phyloP scores from a whole-genome alignment of 2,797 vertebrate genomes.

The Urophycis tenuis region DNA sequence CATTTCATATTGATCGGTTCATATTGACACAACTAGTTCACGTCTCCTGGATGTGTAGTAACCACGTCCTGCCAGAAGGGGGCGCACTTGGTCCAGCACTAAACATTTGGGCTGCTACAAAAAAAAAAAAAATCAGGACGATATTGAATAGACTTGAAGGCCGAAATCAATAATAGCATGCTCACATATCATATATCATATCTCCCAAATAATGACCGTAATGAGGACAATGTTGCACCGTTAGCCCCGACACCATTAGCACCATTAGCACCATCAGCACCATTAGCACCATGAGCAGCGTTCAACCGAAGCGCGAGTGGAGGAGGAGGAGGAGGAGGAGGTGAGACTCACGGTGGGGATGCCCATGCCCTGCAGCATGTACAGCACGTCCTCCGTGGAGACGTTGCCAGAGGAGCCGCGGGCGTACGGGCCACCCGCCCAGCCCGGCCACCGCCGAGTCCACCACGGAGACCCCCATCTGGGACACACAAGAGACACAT shows the following conservation, averaged over 20 bases:
- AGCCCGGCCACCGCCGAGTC: conserved; percentile 91
- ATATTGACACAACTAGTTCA: not conserved
- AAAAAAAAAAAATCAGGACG: not conserved
- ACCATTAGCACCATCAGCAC: too few species aligned
- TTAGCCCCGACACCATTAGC: too few species aligned
- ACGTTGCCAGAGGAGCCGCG: conserved; percentile 91
- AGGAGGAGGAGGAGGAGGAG: too few species aligned
- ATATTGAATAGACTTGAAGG: not conserved
- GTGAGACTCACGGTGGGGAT: conserved; percentile 82
- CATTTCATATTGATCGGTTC: not conserved
- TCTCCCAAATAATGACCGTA: not conserved
- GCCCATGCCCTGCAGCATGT: conserved; percentile 92
- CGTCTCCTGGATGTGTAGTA: conserved; percentile 35
- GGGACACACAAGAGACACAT: conserved; percentile 50
- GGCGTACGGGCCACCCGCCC: conserved; percentile 94
- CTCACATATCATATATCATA: not conserved
- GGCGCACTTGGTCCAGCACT: conserved; percentile 61
- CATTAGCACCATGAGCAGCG: too few species aligned
- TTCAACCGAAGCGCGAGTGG: too few species aligned
- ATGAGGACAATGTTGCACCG: not conserved
- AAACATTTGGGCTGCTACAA: conserved; percentile 40
- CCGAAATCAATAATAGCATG: not conserved
- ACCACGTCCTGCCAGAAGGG: conserved; percentile 60
- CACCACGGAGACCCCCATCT: conserved; percentile 95
- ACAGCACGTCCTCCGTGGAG: conserved; percentile 93